Evolutionary conservation across 2,888 invertebrate genomes (phyloP), one percentile per base, ranked within the genome.

Genomic region (Sericinus montela): DNA sequence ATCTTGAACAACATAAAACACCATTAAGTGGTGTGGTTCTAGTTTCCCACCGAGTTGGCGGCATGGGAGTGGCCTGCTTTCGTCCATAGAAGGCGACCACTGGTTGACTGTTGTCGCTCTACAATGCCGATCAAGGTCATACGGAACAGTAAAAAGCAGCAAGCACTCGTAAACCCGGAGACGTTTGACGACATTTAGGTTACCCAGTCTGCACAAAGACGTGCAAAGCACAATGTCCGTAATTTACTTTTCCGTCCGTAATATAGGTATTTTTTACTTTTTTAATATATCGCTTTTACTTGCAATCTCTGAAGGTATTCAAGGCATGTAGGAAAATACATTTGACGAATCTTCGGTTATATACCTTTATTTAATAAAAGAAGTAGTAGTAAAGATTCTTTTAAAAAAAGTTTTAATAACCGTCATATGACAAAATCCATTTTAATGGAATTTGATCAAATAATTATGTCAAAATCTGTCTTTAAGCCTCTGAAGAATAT

Each of bases 1-100:
- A 6, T 25, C 25, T 25, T 25, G 7, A 25, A 25, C 25, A 25
- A 25, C 8, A 25, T 25, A 25, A 25, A 8, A 1, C 8, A 25
- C 8, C 23, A 42, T 32, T 34, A 41, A 35, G 32, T 32, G 3
- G 65, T 63, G 58, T n/a, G n/a, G n/a, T 62, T 65, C 54, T 58
- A 67, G 70, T 79, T 83, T 83, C 82, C 70, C 80, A 78, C 75
- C 65, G 65, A 75, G 70, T 74, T 69, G 59, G 48, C 57, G 61
- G 45, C 60, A 14, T 78, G 76, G 79, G 78, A 78, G 68, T 53
- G 78, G 63, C 79, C 76, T 72, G 73, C 80, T 81, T 80, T 78
- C 74, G 62, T 69, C 72, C 67, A 66, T 61, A 72, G 65, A 66
- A 67, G 72, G 69, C 58, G 62, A 65, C 66, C 60, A 54, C 55